Percentiles rank a stretch among this genome's conserved stretches.
Conservation (phyloP, 2,888 invertebrate species). For the Plagiodera versicolora region DNA sequence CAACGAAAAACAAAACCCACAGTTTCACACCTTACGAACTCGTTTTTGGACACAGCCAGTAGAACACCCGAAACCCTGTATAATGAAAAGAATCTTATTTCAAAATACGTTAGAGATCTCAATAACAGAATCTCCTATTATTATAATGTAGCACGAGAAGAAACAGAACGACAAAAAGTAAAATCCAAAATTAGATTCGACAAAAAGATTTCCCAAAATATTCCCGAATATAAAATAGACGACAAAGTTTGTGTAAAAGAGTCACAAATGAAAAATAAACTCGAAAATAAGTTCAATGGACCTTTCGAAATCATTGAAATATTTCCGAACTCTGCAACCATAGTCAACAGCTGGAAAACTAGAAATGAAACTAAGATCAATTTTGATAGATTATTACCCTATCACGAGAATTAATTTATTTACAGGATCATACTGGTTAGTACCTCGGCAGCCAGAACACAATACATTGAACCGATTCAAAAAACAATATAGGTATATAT, state of each 20-base stretch:
- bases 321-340: not conserved
- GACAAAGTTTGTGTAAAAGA: conserved; percentile 20
- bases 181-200: conserved; percentile 24
- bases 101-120: conserved; percentile 28
- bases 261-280: conserved; percentile 13
- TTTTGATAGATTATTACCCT: not conserved
- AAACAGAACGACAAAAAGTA: conserved; percentile 20
- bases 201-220: conserved; percentile 3
- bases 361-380: not conserved
- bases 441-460: no score
- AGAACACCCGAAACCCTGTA: conserved; percentile 21
- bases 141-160: conserved; percentile 22
- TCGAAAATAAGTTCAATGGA: conserved; percentile 25
- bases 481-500: no score
- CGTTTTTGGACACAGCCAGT: conserved; percentile 24
- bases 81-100: conserved; percentile 23
- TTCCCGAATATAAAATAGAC: conserved; percentile 17
- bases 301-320: conserved; percentile 8
- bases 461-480: no score
- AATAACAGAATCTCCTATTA: conserved; percentile 19
- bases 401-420: no score
- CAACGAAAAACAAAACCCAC: conserved; percentile 11
- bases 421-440: no score
- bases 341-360: not conserved
- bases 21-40: conserved; percentile 26